Percentiles rank a stretch among this genome's conserved stretches.
Evolutionary conservation across 2,113 vertebrate species (phyloP).

Genomic region (Neopipo cinnamomea): DNA sequence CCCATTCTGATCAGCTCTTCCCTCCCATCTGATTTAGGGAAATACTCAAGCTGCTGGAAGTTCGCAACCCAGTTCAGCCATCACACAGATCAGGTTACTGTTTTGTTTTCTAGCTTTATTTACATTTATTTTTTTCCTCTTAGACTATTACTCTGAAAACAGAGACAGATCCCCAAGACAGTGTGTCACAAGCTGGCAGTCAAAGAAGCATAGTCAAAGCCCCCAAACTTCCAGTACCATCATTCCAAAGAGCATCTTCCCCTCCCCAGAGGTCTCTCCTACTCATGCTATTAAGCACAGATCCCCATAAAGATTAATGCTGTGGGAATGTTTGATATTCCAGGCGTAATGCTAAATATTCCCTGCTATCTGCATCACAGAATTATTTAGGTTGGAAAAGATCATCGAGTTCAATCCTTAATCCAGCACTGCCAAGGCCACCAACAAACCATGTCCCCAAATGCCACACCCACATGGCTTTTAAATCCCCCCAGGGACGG

Average conservation of each 20-base stretch:
- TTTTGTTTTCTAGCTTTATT: background rate
- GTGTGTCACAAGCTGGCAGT: background rate
- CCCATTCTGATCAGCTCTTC: background rate
- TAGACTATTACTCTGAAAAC: background rate
- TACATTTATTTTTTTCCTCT: background rate
- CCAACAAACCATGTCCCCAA: background rate
- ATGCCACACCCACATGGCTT: rapidly evolving
- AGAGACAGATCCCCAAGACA: background rate
- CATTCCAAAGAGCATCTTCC: background rate
- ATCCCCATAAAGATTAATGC: background rate
- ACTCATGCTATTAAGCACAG: background rate
- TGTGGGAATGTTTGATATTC: background rate
- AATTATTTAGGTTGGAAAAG: background rate
- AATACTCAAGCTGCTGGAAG: background rate
- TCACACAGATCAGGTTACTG: background rate
- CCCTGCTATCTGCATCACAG: background rate
- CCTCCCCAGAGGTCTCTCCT: background rate
- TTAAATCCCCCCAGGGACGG: background rate
- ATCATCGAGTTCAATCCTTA: rapidly evolving
- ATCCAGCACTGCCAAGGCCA: background rate
- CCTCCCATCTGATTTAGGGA: background rate
- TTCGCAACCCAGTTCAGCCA: background rate
- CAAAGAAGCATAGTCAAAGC: background rate
- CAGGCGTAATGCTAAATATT: background rate
- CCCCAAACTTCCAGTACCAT: background rate